A percentile compares a stretch with the other conserved stretches of the same genome.
Evolutionary conservation across 2,888 invertebrate species (phyloP).

Genomic region (Cephus runcator): DNA sequence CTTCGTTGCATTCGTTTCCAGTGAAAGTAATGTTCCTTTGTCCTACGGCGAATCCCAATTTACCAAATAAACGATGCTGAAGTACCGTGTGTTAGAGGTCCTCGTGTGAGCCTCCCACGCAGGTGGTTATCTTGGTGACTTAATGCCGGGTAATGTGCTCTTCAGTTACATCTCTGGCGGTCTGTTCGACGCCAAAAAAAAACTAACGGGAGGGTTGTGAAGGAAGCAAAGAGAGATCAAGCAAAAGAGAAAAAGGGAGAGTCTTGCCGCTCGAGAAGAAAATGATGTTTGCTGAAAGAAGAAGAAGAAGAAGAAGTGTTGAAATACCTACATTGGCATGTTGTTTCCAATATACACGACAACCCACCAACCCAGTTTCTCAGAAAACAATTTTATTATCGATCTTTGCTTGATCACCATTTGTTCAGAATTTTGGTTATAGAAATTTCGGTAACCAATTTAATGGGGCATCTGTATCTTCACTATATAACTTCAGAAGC

Average conservation of each 20-base stretch:
- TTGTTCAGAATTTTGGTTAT: background rate
- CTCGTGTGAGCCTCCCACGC: slow-evolving; percentile 54
- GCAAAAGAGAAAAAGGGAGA: slow-evolving; percentile 8
- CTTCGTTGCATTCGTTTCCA: background rate
- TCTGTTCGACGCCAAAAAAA: slow-evolving; percentile 24
- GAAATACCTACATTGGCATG: slow-evolving; percentile 22
- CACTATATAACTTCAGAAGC: background rate
- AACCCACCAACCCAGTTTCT: background rate
- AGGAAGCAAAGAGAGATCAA: slow-evolving; percentile 24
- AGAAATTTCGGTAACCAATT: background rate
- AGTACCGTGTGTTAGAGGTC: slow-evolving; percentile 22
- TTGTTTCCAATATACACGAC: background rate
- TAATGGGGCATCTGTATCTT: background rate
- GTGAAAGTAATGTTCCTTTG: slow-evolving; percentile 27
- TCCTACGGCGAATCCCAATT: slow-evolving; percentile 40
- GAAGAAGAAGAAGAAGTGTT: slow-evolving; percentile 15
- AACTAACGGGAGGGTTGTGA: background rate
- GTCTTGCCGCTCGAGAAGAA: background rate
- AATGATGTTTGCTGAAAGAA: background rate
- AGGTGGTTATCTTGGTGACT: slow-evolving; percentile 61
- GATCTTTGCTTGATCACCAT: background rate
- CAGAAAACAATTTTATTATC: background rate
- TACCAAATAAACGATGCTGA: slow-evolving; percentile 46
- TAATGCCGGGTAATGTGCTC: slow-evolving; percentile 60
- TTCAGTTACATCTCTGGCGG: slow-evolving; percentile 55